A percentile compares a stretch with the other conserved stretches of the same genome.
phyloP scores from a whole-genome alignment of 2,888 invertebrate genomes.

The Panopea generosa region DNA sequence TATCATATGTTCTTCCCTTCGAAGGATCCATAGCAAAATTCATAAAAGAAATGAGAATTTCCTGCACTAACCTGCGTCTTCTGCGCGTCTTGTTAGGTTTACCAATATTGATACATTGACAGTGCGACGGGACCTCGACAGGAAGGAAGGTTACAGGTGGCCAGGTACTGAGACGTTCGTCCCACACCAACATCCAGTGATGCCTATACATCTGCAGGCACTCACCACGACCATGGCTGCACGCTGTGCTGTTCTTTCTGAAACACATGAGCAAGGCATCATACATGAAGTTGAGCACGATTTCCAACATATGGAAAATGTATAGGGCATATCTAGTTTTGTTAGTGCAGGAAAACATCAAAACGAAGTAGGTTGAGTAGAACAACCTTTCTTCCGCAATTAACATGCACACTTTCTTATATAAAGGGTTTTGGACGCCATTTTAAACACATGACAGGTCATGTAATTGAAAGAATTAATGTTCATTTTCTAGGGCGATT shows the following conservation, averaged over 20 bases:
- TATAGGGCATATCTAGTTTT: too few relatives aligned
- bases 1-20: too few relatives aligned
- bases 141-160: conserved; percentile 78
- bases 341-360: too few relatives aligned
- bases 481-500: too few relatives aligned
- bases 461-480: too few relatives aligned
- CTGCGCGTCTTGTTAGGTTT: conserved; percentile 34
- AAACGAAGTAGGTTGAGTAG: too few relatives aligned
- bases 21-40: too few relatives aligned
- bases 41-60: too few relatives aligned
- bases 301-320: not conserved
- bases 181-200: conserved; percentile 79
- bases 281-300: not conserved
- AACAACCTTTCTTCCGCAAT: too few relatives aligned
- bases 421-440: too few relatives aligned
- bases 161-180: conserved; percentile 67
- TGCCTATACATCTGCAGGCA: conserved; percentile 76
- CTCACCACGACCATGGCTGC: conserved; percentile 67
- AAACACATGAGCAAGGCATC: not conserved
- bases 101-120: conserved; percentile 78
- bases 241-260: conserved; percentile 71
- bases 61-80: conserved; percentile 17
- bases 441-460: too few relatives aligned
- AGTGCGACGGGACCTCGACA: conserved; percentile 78
- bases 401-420: too few relatives aligned